Base-by-base conservation (phyloP, 30 jellyfish, hydroid and myxozoan genomes). In the Catostylus mosaicus region DNA sequence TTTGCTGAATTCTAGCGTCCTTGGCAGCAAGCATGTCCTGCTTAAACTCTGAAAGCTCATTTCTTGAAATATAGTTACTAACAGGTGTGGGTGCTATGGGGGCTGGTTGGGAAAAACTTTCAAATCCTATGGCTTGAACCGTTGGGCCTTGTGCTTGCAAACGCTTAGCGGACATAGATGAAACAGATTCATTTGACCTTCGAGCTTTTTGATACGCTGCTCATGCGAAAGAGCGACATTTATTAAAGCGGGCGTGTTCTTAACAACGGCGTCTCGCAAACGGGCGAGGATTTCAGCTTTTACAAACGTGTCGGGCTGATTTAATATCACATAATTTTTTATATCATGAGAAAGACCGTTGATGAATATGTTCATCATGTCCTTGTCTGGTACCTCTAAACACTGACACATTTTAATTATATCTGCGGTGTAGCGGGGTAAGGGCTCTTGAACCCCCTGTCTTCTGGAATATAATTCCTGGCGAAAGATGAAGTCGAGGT, bases 221-320 rank as follows among this genome's bases (percentile, higher is more conserved):
- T 11, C 20, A 9, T 46, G 60, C 11, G 60, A 11, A 46, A 46
- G 60, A 46, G 60, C 60, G 11, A 20, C 11, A 11, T 9, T 9
- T 11, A 9, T 46, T 46, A 46, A 9, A 9, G 20, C 11, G 20
- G 18, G 11, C 18, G 60, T 46, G 20, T 11, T 51, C 11, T 33
- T 59, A 12, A 51, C 27, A 19, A 65, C 78, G 38, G 78, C 78
- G 19, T 65, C 78, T 32, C 52, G 27, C 52, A 65, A 23, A 12
- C 78, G 56, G 52, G 78, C 78, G 54, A 65, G 78, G 54, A 23
- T 65, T 65, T 65, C 78, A 4, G 78, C 78, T 23, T 65, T 51
- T 16, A 51, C 48, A 65, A 65, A 65, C 5, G 11, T 19, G 5
- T 24, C 32, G 11, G 78, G 78, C 51, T 30, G 78, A 31, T 65